Evolutionary conservation across 2,888 invertebrate species (phyloP).

Genomic region (Globia sparganii): DNA sequence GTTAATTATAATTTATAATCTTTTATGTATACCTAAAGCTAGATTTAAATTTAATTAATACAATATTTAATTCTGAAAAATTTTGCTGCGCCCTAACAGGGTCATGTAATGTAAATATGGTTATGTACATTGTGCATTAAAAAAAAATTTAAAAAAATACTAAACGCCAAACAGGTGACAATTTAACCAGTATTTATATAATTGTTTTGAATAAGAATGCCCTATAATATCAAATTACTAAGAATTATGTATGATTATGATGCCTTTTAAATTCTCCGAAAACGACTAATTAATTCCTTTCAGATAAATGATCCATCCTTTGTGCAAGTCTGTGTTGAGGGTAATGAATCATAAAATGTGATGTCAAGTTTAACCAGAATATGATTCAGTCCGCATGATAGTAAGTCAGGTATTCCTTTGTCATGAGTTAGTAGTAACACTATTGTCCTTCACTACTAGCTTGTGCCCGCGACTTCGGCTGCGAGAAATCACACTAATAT

Average conservation of each 20-base stretch:
- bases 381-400: slow-evolving; percentile 40
- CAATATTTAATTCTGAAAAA: too few relatives aligned
- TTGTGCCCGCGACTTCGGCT: not conserved
- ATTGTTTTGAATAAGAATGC: not conserved
- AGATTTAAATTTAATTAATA: too few relatives aligned
- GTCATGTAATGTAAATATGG: too few relatives aligned
- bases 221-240: not conserved
- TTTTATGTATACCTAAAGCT: too few relatives aligned
- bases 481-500: not conserved
- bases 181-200: not conserved
- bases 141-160: too few relatives aligned
- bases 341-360: slow-evolving; percentile 38
- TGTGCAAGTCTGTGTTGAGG: slow-evolving; percentile 15
- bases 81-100: too few relatives aligned
- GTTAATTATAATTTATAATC: too few relatives aligned
- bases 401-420: slow-evolving; percentile 38
- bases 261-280: slow-evolving; percentile 29
- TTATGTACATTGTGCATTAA: too few relatives aligned
- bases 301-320: slow-evolving; percentile 26
- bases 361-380: slow-evolving; percentile 48
- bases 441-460: slow-evolving; percentile 12
- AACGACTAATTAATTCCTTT: slow-evolving; percentile 3
- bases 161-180: not conserved
- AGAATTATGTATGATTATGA: not conserved
- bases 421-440: slow-evolving; percentile 6